phyloP scores from a whole-genome alignment of 2,888 invertebrate genomes.

The Lordiphosa fenestrarum region DNA sequence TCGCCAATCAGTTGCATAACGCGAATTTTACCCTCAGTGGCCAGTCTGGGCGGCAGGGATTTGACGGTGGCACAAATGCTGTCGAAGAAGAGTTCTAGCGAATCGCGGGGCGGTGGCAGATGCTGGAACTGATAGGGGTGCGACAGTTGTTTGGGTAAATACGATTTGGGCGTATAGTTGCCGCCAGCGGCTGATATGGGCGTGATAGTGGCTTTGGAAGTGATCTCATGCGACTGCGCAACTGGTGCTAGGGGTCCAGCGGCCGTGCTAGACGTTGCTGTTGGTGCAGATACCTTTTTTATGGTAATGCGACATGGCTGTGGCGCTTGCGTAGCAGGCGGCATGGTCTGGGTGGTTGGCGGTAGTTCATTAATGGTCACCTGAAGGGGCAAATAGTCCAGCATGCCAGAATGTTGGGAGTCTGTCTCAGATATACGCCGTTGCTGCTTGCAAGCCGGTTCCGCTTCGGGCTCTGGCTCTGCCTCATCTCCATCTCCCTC shows the following conservation, averaged over 20 bases:
- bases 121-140: constrained; percentile 18
- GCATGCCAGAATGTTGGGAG: constrained; percentile 65
- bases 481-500: constrained; percentile 18
- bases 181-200: constrained; percentile 40
- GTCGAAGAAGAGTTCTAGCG: constrained; percentile 65
- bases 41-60: constrained; percentile 57
- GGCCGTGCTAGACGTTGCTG: constrained; percentile 13
- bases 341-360: constrained; percentile 3
- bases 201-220: constrained; percentile 66
- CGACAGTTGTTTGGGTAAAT: constrained; percentile 40
- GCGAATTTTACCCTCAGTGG: constrained; percentile 67
- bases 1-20: constrained; percentile 67
- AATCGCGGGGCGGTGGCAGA: constrained; percentile 47
- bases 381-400: constrained; percentile 60
- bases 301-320: constrained; percentile 68
- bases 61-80: constrained; percentile 68
- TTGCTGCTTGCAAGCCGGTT: constrained; percentile 44
- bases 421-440: constrained; percentile 60
- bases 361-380: constrained; percentile 69
- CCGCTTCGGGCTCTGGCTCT: constrained; percentile 14
- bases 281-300: constrained; percentile 59
- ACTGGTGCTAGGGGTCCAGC: constrained; percentile 3
- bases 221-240: constrained; percentile 50
- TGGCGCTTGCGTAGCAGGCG: constrained; percentile 22
- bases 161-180: constrained; percentile 30